These are phyloP conservation scores for Pristionchus japonicus DNA, from an alignment of 2,888 invertebrate species.

Conservation along the genomic window DNA sequence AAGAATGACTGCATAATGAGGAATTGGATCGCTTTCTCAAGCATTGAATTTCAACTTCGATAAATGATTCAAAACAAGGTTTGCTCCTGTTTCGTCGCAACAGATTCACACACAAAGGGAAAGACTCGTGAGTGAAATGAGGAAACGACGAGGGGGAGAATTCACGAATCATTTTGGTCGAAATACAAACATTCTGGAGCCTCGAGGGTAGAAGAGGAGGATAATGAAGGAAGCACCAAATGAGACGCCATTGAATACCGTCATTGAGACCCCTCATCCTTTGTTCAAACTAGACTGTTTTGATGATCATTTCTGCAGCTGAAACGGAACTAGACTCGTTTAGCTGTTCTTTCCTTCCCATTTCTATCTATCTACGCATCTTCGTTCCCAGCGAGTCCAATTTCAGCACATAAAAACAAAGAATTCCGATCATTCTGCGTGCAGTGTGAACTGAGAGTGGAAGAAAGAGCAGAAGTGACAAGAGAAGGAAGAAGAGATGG, in stretches of 20 bases:
- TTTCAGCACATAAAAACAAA: not conserved
- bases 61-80: not conserved
- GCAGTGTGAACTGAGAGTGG: not conserved
- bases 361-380: not conserved
- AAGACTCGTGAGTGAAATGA: conserved; percentile 12
- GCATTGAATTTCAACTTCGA: too few relatives aligned
- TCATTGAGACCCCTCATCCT: not conserved
- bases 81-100: not conserved
- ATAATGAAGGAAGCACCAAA: not conserved
- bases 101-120: not conserved
- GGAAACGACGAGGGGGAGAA: not conserved
- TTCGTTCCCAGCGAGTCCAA: not conserved
- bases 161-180: not conserved
- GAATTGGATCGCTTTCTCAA: too few relatives aligned
- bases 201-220: not conserved
- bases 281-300: not conserved
- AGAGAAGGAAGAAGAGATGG: not conserved
- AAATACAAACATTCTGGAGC: not conserved
- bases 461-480: not conserved
- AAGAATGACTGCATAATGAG: not conserved
- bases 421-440: not conserved
- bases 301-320: not conserved
- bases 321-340: not conserved
- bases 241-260: not conserved
- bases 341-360: not conserved